phyloP scores from a whole-genome alignment of 1,140 invertebrate species.

The Panonychus citri region DNA sequence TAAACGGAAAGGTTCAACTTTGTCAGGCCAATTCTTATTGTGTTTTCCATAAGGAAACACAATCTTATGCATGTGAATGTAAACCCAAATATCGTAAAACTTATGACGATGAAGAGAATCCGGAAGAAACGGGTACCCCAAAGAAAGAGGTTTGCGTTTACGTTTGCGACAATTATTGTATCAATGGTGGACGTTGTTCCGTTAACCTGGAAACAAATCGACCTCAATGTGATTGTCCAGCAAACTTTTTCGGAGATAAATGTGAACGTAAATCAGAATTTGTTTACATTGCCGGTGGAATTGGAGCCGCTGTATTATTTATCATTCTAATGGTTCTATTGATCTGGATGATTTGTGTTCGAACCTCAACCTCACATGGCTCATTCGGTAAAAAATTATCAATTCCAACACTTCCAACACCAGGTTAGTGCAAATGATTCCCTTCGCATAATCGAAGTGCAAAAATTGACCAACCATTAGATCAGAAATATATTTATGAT shows the following conservation, averaged over 20 bases:
- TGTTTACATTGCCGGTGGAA: slow-evolving; percentile 76
- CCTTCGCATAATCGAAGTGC: neutral
- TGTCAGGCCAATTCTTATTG: slow-evolving; percentile 74
- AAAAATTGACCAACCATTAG: neutral
- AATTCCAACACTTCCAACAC: slow-evolving; percentile 7
- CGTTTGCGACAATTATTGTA: slow-evolving; percentile 61
- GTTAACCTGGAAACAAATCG: slow-evolving; percentile 29
- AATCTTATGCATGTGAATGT: slow-evolving; percentile 70
- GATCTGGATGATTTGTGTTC: slow-evolving; percentile 87
- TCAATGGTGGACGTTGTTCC: slow-evolving; percentile 70
- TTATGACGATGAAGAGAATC: slow-evolving; percentile 10
- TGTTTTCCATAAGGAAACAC: slow-evolving; percentile 56
- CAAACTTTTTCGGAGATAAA: slow-evolving; percentile 71
- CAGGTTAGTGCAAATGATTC: neutral
- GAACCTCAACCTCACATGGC: neutral
- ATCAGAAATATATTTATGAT: neutral
- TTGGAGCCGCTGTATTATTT: slow-evolving; percentile 67
- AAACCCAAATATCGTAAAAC: slow-evolving; percentile 72
- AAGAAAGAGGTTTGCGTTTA: slow-evolving; percentile 24
- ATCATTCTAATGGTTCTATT: slow-evolving; percentile 72
- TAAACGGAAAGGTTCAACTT: slow-evolving; percentile 51
- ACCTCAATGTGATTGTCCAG: slow-evolving; percentile 61
- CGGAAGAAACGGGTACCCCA: neutral
- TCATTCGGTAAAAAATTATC: slow-evolving; percentile 8
- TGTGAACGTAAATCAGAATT: slow-evolving; percentile 77